These are phyloP conservation scores for Tychaedon coryphoeus DNA, from an alignment of 2,113 vertebrate genomes.

Conservation along the genomic window DNA sequence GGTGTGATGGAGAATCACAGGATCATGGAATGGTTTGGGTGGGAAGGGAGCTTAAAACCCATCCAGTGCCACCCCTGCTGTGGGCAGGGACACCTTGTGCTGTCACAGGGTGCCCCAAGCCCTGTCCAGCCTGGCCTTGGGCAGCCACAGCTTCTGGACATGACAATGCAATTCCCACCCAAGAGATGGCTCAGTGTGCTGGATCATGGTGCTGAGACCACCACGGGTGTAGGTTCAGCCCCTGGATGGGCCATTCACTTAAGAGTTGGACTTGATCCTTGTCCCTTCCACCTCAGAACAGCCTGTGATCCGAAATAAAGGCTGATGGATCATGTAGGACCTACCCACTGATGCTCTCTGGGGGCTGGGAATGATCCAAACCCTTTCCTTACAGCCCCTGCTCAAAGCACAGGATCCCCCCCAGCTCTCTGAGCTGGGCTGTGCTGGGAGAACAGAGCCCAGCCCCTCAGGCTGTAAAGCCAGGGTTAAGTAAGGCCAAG, in stretches of 20 bases:
- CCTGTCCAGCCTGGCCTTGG: rapidly evolving
- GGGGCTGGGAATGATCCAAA: background rate
- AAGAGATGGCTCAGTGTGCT: rapidly evolving
- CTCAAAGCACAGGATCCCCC: background rate
- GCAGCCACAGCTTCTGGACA: background rate
- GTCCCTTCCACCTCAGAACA: background rate
- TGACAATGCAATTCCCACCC: rapidly evolving
- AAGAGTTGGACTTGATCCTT: background rate
- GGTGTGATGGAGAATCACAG: rapidly evolving
- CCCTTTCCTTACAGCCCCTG: background rate
- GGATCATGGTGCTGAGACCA: rapidly evolving
- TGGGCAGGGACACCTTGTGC: background rate
- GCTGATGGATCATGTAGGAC: rapidly evolving
- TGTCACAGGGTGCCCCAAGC: background rate
- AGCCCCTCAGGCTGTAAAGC: background rate
- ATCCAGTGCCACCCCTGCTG: background rate
- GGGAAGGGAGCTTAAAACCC: background rate
- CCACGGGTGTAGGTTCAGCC: background rate
- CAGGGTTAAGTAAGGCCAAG: background rate
- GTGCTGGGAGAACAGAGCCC: background rate
- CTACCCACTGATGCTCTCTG: rapidly evolving
- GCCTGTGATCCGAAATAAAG: background rate
- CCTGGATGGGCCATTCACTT: too few species aligned
- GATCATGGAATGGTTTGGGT: rapidly evolving
- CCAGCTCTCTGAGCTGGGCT: background rate